A percentile compares a stretch with the other conserved stretches of the same genome.
Evolutionary conservation across 2,888 invertebrate species (phyloP).

Genomic region (Perizoma affinitatum): DNA sequence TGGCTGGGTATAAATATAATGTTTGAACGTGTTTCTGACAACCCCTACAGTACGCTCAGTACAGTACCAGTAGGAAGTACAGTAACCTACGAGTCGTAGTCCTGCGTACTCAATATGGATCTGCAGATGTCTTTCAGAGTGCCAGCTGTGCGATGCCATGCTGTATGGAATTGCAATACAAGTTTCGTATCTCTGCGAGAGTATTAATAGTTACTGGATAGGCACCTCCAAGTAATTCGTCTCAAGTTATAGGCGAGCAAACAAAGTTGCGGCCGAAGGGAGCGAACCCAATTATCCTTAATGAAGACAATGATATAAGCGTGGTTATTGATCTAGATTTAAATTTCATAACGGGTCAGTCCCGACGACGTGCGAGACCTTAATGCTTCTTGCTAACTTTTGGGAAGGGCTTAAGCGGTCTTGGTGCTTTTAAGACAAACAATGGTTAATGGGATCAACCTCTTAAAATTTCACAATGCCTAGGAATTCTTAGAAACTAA

Average conservation of each 20-base stretch:
- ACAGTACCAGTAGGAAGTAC: too few relatives aligned
- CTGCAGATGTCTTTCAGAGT: too few relatives aligned
- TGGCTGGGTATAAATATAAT: too few relatives aligned
- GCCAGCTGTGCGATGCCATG: too few relatives aligned
- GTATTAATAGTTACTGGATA: constrained; percentile 8
- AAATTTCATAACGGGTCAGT: constrained; percentile 85
- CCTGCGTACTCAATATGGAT: too few relatives aligned
- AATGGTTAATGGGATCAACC: constrained; percentile 7
- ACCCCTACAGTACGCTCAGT: too few relatives aligned
- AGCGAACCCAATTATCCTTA: constrained; percentile 84
- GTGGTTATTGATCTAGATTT: constrained; percentile 85
- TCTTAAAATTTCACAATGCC: background rate
- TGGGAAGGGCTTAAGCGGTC: constrained; percentile 41
- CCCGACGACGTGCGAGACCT: constrained; percentile 81
- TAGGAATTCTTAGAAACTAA: background rate
- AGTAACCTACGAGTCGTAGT: too few relatives aligned
- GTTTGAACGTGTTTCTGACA: too few relatives aligned
- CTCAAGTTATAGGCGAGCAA: constrained; percentile 81
- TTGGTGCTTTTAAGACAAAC: constrained; percentile 57
- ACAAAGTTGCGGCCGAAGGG: constrained; percentile 80
- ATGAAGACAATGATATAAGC: constrained; percentile 86
- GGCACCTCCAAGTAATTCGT: constrained; percentile 78
- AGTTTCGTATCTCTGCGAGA: constrained; percentile 3
- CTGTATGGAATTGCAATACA: background rate
- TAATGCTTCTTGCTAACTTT: constrained; percentile 82